Base-by-base conservation (phyloP, 2,888 invertebrate species). In the Marasmarcha lunaedactyla region DNA sequence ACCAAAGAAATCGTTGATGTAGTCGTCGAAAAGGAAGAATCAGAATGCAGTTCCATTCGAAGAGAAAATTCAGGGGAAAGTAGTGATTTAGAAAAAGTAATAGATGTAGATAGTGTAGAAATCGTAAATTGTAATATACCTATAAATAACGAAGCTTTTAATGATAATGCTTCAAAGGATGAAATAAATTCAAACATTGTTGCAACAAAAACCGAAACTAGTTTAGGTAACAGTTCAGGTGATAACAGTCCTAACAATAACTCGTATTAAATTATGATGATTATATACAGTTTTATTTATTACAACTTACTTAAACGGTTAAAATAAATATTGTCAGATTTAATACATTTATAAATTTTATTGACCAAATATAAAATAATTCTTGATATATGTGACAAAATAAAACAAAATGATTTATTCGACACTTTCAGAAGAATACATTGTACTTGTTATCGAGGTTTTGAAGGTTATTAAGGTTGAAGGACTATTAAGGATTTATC, bases 241-340 rank as follows among this genome's bases (percentile, higher is more conserved):
- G 68, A 77, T 49, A 61, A 71, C 46, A 77, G 74, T 63, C 77
- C 79, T 41, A 81, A 81, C 58, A 83, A 79, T 49, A 83, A 81
- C 61, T 73, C 77, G 46, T 67, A 67, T 61, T 79, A 54, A 65
- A 45, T n/a, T n/a, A n/a, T n/a, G n/a, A n/a, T n/a, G n/a, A n/a
- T n/a, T n/a, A n/a, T n/a, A n/a, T n/a, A 45, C 5, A n/a, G n/a
- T n/a, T n/a, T 9, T 9, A 25, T 25, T 25, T 25, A 9, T 25
- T 5, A 6, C 25, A 25, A 25, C 5, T 25, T 25, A 6, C 25
- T 9, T 9, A 6, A 25, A 25, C 5, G 5, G 25, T 25, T 25
- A 25, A 25, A 25, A 25, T 25, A 6, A 9, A 25, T 9, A 5
- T 25, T 25, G 6, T 25, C 25, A n/a, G n/a, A n/a, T n/a, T n/a